Base-by-base conservation (phyloP, 2,888 invertebrate species). In the Andrena haemorrhoa region DNA sequence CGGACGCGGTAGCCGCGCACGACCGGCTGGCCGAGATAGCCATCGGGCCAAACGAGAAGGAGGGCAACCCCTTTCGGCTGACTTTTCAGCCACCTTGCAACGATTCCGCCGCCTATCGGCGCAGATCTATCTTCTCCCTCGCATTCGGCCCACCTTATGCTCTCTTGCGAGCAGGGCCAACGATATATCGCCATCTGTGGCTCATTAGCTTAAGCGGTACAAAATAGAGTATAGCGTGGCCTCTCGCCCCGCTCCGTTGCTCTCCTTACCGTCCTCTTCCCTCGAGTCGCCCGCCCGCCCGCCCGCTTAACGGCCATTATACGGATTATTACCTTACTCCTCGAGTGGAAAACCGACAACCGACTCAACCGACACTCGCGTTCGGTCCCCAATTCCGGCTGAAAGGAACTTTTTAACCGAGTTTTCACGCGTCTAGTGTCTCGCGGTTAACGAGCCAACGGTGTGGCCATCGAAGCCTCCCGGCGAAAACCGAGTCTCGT, bases 131-230 rank as follows among this genome's bases (percentile, higher is more conserved):
- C 68, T 64, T 81, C 83, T 74, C 68, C 79, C 72, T 86, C 75
- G 87, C 87, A 64, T 76, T 80, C 65, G 74, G 72, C 79, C 82
- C 87, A 75, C 86, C 85, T 88, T 87, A 84, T 71, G 66, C 75
- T 16, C 41, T 61, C 29, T 68, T 80, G 64, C 75, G 49, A 26
- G 31, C 47, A 47, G 61, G 8, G 33, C 26, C 89, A 82, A 84
- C 87, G 86, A 89, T 88, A 90, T 90, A 90, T 91, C 86, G 79
- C 89, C 92, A 92, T 92, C 91, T 93, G 92, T 91, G 89, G 88
- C 93, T 93, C 93, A 92, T 93, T 93, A 93, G 92, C 91, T 91
- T 93, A 93, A 93, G 91, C 92, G 93, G 89, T 92, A 92, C 92
- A 92, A 92, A 91, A 41, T 41, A 41, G 89, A 89, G 90, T 84